These are phyloP conservation scores for Athalia circularis DNA, from an alignment of 2,888 invertebrate species.

Conservation along the genomic window DNA sequence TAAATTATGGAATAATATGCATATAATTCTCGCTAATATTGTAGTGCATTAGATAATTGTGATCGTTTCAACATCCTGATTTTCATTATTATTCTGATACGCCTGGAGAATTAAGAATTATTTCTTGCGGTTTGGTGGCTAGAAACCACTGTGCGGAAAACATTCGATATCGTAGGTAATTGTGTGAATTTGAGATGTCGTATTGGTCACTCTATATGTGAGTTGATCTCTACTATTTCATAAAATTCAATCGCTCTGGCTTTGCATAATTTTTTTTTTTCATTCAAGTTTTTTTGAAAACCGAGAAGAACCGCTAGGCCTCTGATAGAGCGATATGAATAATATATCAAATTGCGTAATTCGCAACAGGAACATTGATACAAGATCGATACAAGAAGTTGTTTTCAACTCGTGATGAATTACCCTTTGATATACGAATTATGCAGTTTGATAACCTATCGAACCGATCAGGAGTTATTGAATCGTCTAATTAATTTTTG, in stretches of 20 bases:
- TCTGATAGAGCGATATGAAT: slow-evolving; percentile 7
- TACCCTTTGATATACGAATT: background rate
- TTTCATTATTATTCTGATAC: too few relatives aligned
- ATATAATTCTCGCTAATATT: too few relatives aligned
- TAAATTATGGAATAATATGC: too few relatives aligned
- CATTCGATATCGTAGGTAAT: slow-evolving; percentile 3
- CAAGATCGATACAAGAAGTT: background rate
- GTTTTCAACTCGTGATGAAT: slow-evolving; percentile 17
- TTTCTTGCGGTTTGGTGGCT: background rate
- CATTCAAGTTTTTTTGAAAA: background rate
- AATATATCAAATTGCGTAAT: background rate
- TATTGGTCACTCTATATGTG: slow-evolving; percentile 14
- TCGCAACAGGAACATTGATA: slow-evolving; percentile 10
- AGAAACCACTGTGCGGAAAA: slow-evolving; percentile 6
- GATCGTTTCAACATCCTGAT: too few relatives aligned
- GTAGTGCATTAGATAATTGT: too few relatives aligned
- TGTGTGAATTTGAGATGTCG: slow-evolving; percentile 25
- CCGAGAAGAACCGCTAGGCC: slow-evolving; percentile 11
- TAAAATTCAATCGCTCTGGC: background rate
- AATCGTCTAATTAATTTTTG: too few relatives aligned
- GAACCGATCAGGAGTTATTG: too few relatives aligned
- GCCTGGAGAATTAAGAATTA: background rate
- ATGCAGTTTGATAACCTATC: too few relatives aligned
- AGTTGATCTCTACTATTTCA: background rate
- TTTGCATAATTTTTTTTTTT: background rate